Conservation (phyloP, 2,797 vertebrate species). For the Carcharodon carcharias region DNA sequence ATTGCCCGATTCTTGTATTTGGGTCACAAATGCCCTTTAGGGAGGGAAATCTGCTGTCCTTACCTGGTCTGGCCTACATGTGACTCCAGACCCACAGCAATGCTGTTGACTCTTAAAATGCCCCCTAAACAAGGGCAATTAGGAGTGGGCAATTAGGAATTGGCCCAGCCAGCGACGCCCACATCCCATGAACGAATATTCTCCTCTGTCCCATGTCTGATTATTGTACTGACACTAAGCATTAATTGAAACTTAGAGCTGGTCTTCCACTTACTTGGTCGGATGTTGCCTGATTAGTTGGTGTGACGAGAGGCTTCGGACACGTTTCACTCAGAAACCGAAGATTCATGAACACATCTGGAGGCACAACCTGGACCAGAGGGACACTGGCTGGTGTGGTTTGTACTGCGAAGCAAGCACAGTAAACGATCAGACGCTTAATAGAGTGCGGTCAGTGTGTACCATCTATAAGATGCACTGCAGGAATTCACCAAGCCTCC, state of each 20-base stretch:
- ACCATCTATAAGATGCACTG: not conserved
- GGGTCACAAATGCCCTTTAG: too few species aligned
- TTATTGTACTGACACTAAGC: not conserved
- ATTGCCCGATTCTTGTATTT: too few species aligned
- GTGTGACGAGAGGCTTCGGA: conserved; percentile 41
- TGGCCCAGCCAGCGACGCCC: too few species aligned
- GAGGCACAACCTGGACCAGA: conserved; percentile 41
- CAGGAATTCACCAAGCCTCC: not conserved
- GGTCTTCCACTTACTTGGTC: conserved; percentile 46
- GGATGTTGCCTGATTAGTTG: conserved; percentile 40
- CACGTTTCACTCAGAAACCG: conserved; percentile 44
- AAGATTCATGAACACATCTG: conserved; percentile 51
- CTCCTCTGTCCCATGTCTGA: not conserved
- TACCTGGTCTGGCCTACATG: too few species aligned
- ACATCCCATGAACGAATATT: not conserved
- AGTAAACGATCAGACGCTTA: not conserved
- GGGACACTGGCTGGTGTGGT: conserved; percentile 39
- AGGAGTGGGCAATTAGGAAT: too few species aligned
- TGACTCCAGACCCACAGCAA: too few species aligned
- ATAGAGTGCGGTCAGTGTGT: not conserved
- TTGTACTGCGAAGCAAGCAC: conserved; percentile 51
- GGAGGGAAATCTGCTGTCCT: too few species aligned
- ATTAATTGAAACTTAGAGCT: not conserved
- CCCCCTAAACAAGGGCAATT: too few species aligned
- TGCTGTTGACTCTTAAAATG: too few species aligned